Conservation (phyloP, 2,888 invertebrate species). For the Plusia festucae region DNA sequence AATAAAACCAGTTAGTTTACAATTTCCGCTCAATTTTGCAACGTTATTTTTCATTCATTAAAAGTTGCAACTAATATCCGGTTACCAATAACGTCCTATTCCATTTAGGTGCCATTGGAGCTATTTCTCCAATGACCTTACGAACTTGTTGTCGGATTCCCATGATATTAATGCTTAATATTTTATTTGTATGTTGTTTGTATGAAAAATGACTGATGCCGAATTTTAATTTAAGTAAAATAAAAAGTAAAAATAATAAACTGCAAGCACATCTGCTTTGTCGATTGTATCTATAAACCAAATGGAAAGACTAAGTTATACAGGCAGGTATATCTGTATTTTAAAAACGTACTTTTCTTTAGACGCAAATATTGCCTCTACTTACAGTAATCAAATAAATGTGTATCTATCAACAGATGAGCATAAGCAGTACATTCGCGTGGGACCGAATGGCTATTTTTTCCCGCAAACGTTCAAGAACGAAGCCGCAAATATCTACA, state of each 20-base stretch:
- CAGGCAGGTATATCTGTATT: no score
- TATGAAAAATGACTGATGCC: no score
- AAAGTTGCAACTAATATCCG: conserved; percentile 4
- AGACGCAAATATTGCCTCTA: neutral
- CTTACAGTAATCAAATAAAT: conserved; percentile 49
- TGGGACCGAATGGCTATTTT: conserved; percentile 91
- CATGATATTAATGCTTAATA: neutral
- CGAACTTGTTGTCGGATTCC: neutral
- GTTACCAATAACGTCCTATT: neutral
- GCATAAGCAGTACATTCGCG: conserved; percentile 90
- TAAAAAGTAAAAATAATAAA: no score
- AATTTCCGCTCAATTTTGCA: conserved; percentile 22
- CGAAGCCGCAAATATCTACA: conserved; percentile 90
- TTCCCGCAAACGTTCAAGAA: conserved; percentile 89
- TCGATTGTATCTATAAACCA: no score
- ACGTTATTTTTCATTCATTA: conserved; percentile 15
- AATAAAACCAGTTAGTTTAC: conserved; percentile 21
- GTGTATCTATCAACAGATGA: conserved; percentile 24
- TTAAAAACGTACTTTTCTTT: no score
- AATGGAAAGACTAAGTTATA: no score
- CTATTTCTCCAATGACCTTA: neutral
- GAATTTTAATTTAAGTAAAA: no score
- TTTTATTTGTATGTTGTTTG: no score
- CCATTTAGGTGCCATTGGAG: neutral
- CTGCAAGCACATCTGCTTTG: no score